Conservation (phyloP, 2,113 vertebrate species). For the Ictidomys tridecemlineatus region DNA sequence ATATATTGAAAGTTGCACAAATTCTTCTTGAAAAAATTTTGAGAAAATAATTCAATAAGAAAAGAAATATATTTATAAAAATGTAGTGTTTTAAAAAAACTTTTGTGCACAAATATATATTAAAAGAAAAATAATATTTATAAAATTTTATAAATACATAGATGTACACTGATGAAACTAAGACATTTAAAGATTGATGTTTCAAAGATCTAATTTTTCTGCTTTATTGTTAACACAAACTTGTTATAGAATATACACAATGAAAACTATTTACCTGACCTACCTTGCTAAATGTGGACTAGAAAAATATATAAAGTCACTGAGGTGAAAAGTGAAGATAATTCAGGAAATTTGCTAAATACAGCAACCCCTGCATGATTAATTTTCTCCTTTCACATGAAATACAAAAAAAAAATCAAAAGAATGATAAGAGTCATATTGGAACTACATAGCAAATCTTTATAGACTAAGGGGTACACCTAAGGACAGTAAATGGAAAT, state of each 20-base stretch:
- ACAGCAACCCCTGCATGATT: not conserved
- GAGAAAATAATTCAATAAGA: not conserved
- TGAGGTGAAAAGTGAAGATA: not conserved
- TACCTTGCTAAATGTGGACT: not conserved
- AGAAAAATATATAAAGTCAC: not conserved
- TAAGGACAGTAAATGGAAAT: fast-evolving
- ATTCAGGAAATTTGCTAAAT: not conserved
- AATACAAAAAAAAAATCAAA: not conserved
- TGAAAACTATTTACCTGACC: not conserved
- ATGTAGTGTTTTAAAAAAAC: not conserved
- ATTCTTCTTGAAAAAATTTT: not conserved
- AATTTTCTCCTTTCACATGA: not conserved
- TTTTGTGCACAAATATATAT: not conserved
- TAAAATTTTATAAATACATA: not conserved
- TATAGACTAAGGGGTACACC: not conserved
- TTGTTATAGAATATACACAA: not conserved
- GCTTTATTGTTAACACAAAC: not conserved
- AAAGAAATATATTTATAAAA: not conserved
- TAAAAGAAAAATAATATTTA: not conserved
- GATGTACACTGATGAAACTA: not conserved
- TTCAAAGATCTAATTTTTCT: not conserved
- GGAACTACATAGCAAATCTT: not conserved
- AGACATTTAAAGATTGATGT: not conserved
- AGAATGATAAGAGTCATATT: not conserved
- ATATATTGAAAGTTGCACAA: not conserved